phyloP scores from a whole-genome alignment of 1,140 invertebrate genomes.

The Papilio polytes region DNA sequence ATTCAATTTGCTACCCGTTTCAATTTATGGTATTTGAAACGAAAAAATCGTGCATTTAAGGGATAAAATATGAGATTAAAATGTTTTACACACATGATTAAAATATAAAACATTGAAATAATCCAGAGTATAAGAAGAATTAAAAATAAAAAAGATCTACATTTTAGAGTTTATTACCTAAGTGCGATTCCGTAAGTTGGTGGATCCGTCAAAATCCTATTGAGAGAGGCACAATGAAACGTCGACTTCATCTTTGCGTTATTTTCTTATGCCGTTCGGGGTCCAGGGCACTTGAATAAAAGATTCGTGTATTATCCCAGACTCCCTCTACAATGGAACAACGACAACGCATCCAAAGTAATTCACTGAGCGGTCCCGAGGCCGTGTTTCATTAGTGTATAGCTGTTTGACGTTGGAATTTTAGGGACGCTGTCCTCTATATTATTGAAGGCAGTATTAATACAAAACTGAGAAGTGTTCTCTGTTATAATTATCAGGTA shows the following conservation, averaged over 20 bases:
- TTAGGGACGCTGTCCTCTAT: background rate
- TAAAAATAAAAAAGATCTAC: background rate
- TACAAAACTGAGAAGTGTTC: background rate
- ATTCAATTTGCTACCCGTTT: no score
- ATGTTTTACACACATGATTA: no score
- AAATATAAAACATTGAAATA: background rate
- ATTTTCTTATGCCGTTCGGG: constrained; percentile 74
- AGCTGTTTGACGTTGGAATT: constrained; percentile 26
- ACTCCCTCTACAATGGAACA: constrained; percentile 69
- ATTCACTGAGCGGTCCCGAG: constrained; percentile 56
- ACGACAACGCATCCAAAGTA: constrained; percentile 71
- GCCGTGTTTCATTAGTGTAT: constrained; percentile 66
- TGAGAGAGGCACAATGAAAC: constrained; percentile 74
- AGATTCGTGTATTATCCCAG: constrained; percentile 79
- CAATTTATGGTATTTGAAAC: no score
- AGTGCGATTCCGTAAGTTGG: constrained; percentile 43
- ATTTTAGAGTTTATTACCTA: constrained; percentile 32
- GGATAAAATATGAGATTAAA: no score
- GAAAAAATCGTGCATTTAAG: no score
- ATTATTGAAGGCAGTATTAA: background rate
- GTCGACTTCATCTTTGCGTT: constrained; percentile 76
- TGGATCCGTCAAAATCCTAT: constrained; percentile 75
- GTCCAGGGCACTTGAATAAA: constrained; percentile 81
- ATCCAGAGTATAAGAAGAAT: background rate
- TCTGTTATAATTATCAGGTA: background rate